phyloP scores from a whole-genome alignment of 2,113 vertebrate species.

The Siphamia tubifer region DNA sequence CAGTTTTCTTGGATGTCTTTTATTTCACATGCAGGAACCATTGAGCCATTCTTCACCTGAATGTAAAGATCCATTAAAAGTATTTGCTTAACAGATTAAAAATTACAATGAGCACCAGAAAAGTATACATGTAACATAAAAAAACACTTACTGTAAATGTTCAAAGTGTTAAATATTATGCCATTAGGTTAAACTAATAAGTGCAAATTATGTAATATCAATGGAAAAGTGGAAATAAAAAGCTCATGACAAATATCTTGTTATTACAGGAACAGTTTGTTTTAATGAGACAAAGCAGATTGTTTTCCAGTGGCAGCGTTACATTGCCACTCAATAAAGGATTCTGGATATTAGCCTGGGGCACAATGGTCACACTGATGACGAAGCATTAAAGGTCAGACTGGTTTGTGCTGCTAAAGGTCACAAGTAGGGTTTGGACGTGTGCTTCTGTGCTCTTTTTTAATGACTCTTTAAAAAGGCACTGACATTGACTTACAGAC shows the following conservation, averaged over 20 bases:
- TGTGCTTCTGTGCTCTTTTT: neutral
- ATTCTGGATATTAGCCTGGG: neutral
- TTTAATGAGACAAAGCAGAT: neutral
- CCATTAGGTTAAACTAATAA: neutral
- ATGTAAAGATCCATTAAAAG: too few species aligned
- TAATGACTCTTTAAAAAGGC: neutral
- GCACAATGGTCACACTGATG: slow-evolving; percentile 26
- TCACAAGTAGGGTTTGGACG: slow-evolving; percentile 14
- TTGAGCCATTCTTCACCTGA: too few species aligned
- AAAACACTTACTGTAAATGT: too few species aligned
- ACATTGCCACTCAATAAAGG: neutral
- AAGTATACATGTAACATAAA: too few species aligned
- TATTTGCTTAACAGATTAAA: too few species aligned
- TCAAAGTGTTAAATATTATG: too few species aligned
- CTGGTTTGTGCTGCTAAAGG: slow-evolving; percentile 14
- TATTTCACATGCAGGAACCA: too few species aligned
- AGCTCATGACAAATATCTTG: neutral
- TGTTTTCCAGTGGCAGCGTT: neutral
- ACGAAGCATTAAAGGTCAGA: slow-evolving; percentile 44
- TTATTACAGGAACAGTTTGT: neutral
- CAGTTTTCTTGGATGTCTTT: too few species aligned
- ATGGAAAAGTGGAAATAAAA: neutral
- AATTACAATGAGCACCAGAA: too few species aligned
- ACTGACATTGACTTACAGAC: neutral
- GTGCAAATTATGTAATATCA: neutral